Percentiles rank a stretch among this genome's conserved stretches.
These are phyloP conservation scores for Meiosimyza platycephala DNA, from an alignment of 2,888 invertebrate species.

Conservation along the genomic window DNA sequence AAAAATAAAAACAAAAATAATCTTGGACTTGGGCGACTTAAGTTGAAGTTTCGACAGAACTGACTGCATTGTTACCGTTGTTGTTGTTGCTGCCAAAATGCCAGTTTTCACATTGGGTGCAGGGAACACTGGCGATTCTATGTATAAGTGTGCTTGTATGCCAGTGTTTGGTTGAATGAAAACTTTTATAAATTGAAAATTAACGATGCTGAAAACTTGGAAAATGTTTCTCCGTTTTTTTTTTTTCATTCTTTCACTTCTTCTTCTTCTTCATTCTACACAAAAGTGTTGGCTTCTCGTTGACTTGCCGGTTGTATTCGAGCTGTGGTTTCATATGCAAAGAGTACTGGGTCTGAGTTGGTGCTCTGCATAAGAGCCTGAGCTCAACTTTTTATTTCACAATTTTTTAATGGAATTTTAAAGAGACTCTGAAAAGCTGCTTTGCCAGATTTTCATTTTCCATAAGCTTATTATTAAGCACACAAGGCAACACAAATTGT, in stretches of 20 bases:
- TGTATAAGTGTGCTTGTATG: constrained; percentile 25
- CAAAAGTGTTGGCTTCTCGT: neutral
- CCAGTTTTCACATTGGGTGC: neutral
- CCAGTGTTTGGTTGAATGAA: constrained; percentile 49
- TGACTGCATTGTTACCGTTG: constrained; percentile 23
- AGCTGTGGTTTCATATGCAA: constrained; percentile 35
- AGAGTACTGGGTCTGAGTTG: neutral
- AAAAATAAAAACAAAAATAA: constrained; percentile 3
- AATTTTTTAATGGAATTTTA: constrained; percentile 48
- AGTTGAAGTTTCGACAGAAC: constrained; percentile 45
- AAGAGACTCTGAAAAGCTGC: constrained; percentile 39
- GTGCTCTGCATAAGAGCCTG: neutral
- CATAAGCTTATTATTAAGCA: constrained; percentile 1
- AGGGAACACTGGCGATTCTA: neutral
- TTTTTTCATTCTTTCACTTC: constrained; percentile 23
- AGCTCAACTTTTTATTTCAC: constrained; percentile 39
- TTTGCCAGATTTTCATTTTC: constrained; percentile 26
- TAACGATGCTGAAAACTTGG: constrained; percentile 56
- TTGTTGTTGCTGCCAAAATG: constrained; percentile 1
- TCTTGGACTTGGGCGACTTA: constrained; percentile 40
- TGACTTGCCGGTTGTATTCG: neutral
- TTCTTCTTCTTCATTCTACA: neutral
- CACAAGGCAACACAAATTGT: no score
- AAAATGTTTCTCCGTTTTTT: constrained; percentile 20
- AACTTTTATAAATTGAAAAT: constrained; percentile 57